Evolutionary conservation across 2,113 vertebrate genomes (phyloP).

Genomic region (Pimephales promelas): DNA sequence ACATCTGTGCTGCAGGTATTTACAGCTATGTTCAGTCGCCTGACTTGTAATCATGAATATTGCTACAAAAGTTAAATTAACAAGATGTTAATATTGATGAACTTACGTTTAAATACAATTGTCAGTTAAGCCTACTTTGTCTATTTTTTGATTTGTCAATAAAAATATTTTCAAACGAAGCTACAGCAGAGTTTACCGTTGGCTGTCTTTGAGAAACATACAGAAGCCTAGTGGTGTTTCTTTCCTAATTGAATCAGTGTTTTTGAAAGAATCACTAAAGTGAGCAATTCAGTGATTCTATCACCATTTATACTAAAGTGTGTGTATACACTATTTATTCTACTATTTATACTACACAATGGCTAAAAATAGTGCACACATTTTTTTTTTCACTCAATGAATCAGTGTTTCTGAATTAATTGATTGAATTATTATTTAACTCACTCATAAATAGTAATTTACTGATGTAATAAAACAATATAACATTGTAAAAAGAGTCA

Average conservation of each 20-base stretch:
- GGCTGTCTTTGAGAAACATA: not conserved
- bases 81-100: too few relatives aligned
- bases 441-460: not conserved
- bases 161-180: not conserved
- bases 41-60: not conserved
- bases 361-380: too few relatives aligned
- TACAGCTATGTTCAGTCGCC: not conserved
- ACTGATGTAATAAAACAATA: not conserved
- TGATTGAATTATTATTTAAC: not conserved
- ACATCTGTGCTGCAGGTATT: not conserved
- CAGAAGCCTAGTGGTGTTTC: not conserved
- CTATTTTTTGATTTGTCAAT: not conserved
- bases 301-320: not conserved
- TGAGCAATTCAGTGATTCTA: not conserved
- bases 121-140: not conserved
- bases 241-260: not conserved
- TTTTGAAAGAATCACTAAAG: not conserved
- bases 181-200: not conserved
- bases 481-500: not conserved
- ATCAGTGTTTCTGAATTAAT: not conserved
- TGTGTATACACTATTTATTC: too few relatives aligned
- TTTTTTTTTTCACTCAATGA: not conserved
- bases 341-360: too few relatives aligned
- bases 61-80: too few relatives aligned
- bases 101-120: not conserved